These are phyloP conservation scores for Raphicerus campestris DNA, from an alignment of 2,113 vertebrate genomes.

Conservation along the genomic window DNA sequence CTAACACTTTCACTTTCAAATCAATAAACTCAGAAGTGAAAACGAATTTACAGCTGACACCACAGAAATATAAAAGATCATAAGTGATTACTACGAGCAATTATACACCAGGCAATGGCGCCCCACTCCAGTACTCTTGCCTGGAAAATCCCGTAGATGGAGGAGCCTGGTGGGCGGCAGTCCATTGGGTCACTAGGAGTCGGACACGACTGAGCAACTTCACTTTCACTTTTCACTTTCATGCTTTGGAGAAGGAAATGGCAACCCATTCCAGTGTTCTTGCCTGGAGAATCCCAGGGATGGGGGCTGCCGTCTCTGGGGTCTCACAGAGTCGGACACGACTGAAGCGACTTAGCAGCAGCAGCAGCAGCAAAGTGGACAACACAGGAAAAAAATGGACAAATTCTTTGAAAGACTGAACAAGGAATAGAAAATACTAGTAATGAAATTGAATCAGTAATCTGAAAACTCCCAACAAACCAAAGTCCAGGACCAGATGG, in stretches of 20 bases:
- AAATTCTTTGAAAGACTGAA: neutral
- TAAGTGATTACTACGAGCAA: neutral
- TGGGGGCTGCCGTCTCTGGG: too few species aligned
- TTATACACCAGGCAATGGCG: neutral
- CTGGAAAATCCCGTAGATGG: too few species aligned
- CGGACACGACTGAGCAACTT: too few species aligned
- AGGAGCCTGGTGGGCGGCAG: too few species aligned
- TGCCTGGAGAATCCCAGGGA: too few species aligned
- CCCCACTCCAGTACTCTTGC: too few species aligned
- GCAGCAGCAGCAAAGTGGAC: neutral
- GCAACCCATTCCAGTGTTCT: too few species aligned
- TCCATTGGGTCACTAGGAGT: too few species aligned
- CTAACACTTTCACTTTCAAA: neutral
- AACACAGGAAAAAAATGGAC: neutral
- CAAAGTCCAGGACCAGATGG: neutral
- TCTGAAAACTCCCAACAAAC: neutral
- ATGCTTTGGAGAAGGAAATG: too few species aligned
- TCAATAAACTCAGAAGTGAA: neutral
- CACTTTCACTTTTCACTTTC: too few species aligned
- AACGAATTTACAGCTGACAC: neutral
- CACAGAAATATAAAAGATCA: neutral
- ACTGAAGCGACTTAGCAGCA: too few species aligned
- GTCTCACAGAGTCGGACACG: too few species aligned
- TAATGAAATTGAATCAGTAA: neutral
- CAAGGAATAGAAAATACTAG: neutral